Base-by-base conservation (phyloP, 2,113 vertebrate genomes). In the Mobula hypostoma region DNA sequence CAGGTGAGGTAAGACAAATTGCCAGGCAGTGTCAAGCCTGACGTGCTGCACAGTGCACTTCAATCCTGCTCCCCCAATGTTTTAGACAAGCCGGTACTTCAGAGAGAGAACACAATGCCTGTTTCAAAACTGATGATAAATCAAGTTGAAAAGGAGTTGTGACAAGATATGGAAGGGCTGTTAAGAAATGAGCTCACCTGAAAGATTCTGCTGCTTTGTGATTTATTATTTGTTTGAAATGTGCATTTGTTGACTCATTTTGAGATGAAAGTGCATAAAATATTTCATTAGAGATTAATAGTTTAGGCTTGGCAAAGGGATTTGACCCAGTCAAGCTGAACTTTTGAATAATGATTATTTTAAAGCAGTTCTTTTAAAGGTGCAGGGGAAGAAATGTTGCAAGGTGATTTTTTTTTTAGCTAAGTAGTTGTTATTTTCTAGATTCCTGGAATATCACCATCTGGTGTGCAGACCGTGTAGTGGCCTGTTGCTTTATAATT, bases 261-360 rank as follows among this genome's bases (percentile, higher is more conserved):
- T 90, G 63, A 90, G 40, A 68, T 66, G 61, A 90, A 66, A 66
- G n/a, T 5, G n/a, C 85, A 66, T 90, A 90, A 90, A 90, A 90
- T 90, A 68, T 90, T 90, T 90, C 85, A 90, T 90, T 90, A 90
- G 85, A 90, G 85, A 90, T 90, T 90, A 90, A 90, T 90, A 90
- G 85, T 90, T 90, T 19, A 90, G n/a, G 58, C 29, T 17, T 17
- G 61, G 85, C 61, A 68, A 90, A 32, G 61, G 14, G 85, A 90
- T 90, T 8, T 68, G 85, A 90, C 85, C 29, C 61, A 90, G n/a
- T n/a, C 29, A 90, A 90, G 85, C 85, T 66, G 61, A 90, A 32
- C 85, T 90, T 90, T 66, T 90, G 63, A 90, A 90, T 90, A 90
- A 90, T 90, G 29, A 63, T 90, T 32, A 66, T 66, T 90, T 63